phyloP scores from a whole-genome alignment of 2,888 invertebrate species.

The Trachelus iudaicus region DNA sequence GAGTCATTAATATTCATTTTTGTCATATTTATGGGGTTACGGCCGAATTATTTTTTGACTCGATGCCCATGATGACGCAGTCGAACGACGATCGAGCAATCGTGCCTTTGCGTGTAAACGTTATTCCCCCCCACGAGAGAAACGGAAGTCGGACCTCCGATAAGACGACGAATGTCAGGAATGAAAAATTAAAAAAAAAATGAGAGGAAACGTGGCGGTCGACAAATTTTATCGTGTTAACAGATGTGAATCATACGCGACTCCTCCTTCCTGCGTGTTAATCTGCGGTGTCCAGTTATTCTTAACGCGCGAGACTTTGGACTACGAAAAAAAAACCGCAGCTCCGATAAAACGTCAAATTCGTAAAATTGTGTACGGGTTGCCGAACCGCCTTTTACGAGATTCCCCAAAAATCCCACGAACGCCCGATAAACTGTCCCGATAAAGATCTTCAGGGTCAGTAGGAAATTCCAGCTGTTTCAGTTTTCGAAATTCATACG shows the following conservation, averaged over 20 bases:
- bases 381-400: not conserved
- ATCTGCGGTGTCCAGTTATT: not conserved
- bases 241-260: not conserved
- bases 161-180: not conserved
- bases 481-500: not conserved
- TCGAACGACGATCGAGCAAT: not conserved
- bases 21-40: too few species aligned
- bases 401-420: not conserved
- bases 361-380: too few species aligned
- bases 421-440: not conserved
- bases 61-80: not conserved
- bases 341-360: not conserved
- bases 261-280: not conserved
- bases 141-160: not conserved
- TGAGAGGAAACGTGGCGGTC: not conserved
- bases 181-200: too few species aligned
- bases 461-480: not conserved
- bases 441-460: not conserved
- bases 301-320: not conserved
- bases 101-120: not conserved
- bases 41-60: not conserved
- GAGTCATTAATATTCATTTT: too few species aligned
- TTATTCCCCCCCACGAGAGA: not conserved
- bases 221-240: not conserved
- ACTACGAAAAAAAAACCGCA: not conserved